Base-by-base conservation (phyloP, 2,888 invertebrate species). In the Acrocera orbiculus region DNA sequence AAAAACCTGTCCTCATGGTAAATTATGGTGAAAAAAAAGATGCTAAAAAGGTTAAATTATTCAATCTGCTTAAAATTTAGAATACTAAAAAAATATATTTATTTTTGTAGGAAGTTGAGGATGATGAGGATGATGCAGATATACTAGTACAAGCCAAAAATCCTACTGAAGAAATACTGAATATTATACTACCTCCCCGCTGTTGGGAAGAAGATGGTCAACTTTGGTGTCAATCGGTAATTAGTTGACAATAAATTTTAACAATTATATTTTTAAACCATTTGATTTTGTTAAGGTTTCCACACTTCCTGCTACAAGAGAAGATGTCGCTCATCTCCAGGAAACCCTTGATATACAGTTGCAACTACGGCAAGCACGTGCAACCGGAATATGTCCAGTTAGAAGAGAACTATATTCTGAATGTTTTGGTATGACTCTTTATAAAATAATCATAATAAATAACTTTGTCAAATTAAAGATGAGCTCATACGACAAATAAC, bases 161-260 rank as follows among this genome's bases (percentile, higher is more conserved):
- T n/a, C n/a, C n/a, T n/a, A n/a, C 87, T 9, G 85, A 85, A 55
- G 92, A 93, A 58, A 85, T 93, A 46, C 63, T 95, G 2, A 90
- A 93, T 61, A 78, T 81, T 11, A 92, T 93, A 50, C 62, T 93
- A 40, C 92, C 93, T 5, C 92, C 93, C 3, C 79, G 82, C 53
- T 86, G 90, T 65, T 93, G 92, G 92, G 85, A 86, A 53, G 86
- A 92, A 54, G n/a, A n/a, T n/a, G 87, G 86, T 2, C 86, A 90
- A 58, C 65, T 83, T 52, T 89, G 89, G 89, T 74, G 77, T 19
- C 87, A 89, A 60, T 77, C 77, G 55, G 80, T 76, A 46, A 41
- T 28, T 29, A 27, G 11, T 7, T 17, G 13, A 3, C 13, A 27
- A 9, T 22, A n/a, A n/a, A n/a, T n/a, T 23, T 23, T n/a, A n/a